Percentiles rank a stretch among this genome's conserved stretches.
Conservation (phyloP, 2,888 invertebrate species). For the Aphidoletes aphidimyza region DNA sequence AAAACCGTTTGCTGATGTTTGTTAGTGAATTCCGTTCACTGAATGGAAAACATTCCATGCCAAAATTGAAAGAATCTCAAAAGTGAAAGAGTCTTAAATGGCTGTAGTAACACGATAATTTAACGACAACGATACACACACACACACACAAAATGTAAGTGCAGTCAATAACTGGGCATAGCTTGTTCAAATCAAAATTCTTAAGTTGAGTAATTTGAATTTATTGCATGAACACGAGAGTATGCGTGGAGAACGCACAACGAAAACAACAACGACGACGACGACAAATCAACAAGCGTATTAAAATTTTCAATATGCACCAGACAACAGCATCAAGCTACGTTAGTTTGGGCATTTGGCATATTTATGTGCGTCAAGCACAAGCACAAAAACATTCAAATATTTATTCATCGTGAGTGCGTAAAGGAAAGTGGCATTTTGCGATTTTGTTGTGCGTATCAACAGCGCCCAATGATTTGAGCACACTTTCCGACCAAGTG, state of each 20-base stretch:
- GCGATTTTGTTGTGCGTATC: not conserved
- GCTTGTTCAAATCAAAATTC: not conserved
- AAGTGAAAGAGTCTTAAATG: too few relatives aligned
- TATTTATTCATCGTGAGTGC: not conserved
- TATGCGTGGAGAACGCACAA: not conserved
- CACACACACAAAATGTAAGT: too few relatives aligned
- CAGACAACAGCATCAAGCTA: not conserved
- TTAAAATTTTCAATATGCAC: not conserved
- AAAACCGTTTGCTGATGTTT: too few relatives aligned
- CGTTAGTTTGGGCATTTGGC: not conserved
- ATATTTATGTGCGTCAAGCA: not conserved
- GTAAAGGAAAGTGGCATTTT: not conserved
- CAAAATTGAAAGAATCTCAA: too few relatives aligned
- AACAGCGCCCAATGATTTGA: not conserved
- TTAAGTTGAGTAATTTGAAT: not conserved
- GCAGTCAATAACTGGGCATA: too few relatives aligned
- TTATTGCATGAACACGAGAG: not conserved
- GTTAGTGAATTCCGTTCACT: too few relatives aligned
- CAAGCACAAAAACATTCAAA: not conserved
- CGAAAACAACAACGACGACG: too few relatives aligned
- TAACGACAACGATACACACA: too few relatives aligned
- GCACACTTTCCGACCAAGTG: too few relatives aligned
- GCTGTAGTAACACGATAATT: too few relatives aligned
- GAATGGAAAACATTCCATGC: too few relatives aligned
- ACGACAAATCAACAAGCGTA: not conserved